phyloP scores from a whole-genome alignment of 2,797 vertebrate genomes.

The Fistularia tabacaria region DNA sequence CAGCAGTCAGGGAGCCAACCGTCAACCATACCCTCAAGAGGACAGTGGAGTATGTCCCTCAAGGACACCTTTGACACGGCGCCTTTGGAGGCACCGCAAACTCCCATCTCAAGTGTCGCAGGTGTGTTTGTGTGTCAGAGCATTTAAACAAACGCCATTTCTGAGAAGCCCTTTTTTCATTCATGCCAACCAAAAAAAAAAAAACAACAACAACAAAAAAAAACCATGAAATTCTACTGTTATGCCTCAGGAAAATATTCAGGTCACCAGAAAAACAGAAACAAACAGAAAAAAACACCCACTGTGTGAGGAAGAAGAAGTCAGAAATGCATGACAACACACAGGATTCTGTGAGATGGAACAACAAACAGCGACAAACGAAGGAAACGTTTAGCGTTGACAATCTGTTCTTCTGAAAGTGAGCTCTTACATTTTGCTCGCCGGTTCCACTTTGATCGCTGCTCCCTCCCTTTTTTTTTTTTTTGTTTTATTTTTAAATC shows the following conservation, averaged over 20 bases:
- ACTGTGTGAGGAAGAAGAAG: not conserved
- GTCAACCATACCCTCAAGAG: too few species aligned
- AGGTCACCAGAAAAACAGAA: constrained; percentile 3
- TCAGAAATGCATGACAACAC: constrained; percentile 9
- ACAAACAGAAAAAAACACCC: constrained; percentile 4
- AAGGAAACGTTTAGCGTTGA: constrained; percentile 46
- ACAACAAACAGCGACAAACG: constrained; percentile 14
- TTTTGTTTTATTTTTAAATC: constrained; percentile 51
- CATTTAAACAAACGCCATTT: too few species aligned
- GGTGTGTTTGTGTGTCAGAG: too few species aligned
- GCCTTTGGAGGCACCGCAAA: too few species aligned
- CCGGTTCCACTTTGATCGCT: constrained; percentile 51
- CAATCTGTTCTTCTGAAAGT: constrained; percentile 44
- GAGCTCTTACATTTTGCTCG: constrained; percentile 45
- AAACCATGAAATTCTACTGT: constrained; percentile 10
- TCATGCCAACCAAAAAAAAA: constrained; percentile 11
- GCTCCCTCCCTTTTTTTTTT: constrained; percentile 27
- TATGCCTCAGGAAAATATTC: constrained; percentile 6
- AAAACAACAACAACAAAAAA: constrained; percentile 9
- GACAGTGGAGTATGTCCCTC: too few species aligned
- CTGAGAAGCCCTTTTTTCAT: too few species aligned
- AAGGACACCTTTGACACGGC: too few species aligned
- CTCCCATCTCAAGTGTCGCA: too few species aligned
- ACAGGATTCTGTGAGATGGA: constrained; percentile 18
- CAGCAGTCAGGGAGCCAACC: too few species aligned